Evolutionary conservation across 2,797 vertebrate genomes (phyloP).

Genomic region (Callimico goeldii): DNA sequence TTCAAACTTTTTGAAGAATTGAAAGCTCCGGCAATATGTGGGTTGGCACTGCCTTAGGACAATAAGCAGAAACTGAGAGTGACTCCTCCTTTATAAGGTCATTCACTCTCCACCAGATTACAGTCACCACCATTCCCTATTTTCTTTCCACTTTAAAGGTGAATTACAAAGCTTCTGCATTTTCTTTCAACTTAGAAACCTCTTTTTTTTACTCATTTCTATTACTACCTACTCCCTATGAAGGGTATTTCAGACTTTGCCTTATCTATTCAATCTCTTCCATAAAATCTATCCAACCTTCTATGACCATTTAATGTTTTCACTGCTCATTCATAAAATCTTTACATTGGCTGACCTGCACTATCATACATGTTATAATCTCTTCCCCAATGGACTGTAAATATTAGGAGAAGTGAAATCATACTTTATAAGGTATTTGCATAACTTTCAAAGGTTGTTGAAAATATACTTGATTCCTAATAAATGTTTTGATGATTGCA

Average conservation of each 20-base stretch:
- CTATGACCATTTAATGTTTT: not conserved
- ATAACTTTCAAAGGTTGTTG: not conserved
- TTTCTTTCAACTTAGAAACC: not conserved
- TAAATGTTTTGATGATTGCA: not conserved
- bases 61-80: not conserved
- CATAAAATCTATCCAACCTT: not conserved
- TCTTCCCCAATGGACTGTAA: not conserved
- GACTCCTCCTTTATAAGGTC: not conserved
- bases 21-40: not conserved
- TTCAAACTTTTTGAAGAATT: not conserved
- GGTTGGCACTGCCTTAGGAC: not conserved
- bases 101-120: not conserved
- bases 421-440: not conserved
- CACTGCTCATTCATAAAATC: not conserved
- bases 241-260: not conserved
- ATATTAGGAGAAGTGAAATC: not conserved
- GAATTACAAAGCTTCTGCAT: not conserved
- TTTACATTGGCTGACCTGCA: not conserved
- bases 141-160: not conserved
- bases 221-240: not conserved
- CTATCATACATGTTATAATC: not conserved
- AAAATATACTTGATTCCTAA: not conserved
- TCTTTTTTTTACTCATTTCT: not conserved
- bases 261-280: not conserved
- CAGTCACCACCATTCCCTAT: rapidly evolving